These are phyloP conservation scores for Cordylochernes scorpioides DNA, from an alignment of 2,888 invertebrate species.

Conservation along the genomic window DNA sequence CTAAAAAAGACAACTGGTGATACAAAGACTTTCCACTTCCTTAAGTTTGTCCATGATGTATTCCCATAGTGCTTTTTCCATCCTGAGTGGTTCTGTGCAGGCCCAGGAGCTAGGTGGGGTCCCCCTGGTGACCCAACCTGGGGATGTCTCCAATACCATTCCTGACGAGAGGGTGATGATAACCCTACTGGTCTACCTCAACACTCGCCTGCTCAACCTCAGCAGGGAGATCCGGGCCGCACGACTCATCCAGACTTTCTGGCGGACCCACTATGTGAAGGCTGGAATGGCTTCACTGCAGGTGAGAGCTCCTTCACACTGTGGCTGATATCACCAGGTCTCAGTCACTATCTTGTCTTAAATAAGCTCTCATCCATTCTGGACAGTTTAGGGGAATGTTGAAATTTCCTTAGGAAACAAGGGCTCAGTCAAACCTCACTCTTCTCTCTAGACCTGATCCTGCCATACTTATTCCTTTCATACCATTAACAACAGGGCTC, in stretches of 20 bases:
- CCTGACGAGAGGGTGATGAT: slow-evolving; percentile 25
- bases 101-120: slow-evolving; percentile 23
- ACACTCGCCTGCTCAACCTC: slow-evolving; percentile 23
- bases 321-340: slow-evolving; percentile 26
- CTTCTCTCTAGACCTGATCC: too few relatives aligned
- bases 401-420: slow-evolving; percentile 11
- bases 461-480: too few relatives aligned
- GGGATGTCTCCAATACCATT: slow-evolving; percentile 24
- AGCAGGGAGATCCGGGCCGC: slow-evolving; percentile 23
- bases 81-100: too few relatives aligned
- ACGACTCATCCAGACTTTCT: slow-evolving; percentile 21
- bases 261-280: slow-evolving; percentile 24
- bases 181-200: slow-evolving; percentile 22
- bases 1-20: too few relatives aligned
- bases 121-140: slow-evolving; percentile 21
- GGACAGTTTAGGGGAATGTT: slow-evolving; percentile 19
- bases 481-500: too few relatives aligned
- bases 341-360: slow-evolving; percentile 22
- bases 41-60: too few relatives aligned
- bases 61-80: too few relatives aligned
- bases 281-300: slow-evolving; percentile 24
- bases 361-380: slow-evolving; percentile 23
- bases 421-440: slow-evolving; percentile 17
- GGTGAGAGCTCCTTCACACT: slow-evolving; percentile 24
- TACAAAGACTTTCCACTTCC: too few relatives aligned